phyloP scores from a whole-genome alignment of 2,888 invertebrate species.

The Endotricha flammealis region DNA sequence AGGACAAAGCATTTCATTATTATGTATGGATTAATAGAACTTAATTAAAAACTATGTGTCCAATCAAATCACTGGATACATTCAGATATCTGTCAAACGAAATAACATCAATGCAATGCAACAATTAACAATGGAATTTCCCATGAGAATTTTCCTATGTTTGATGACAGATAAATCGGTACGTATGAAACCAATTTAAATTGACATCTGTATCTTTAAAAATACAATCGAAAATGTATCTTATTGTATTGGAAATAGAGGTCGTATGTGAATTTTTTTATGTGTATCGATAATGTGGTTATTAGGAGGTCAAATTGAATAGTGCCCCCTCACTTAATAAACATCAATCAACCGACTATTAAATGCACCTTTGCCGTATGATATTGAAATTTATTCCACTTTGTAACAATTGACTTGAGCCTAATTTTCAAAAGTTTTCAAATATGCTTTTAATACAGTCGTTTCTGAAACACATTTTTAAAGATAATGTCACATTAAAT shows the following conservation, averaged over 20 bases:
- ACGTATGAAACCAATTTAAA: conserved; percentile 4
- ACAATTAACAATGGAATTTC: conserved; percentile 19
- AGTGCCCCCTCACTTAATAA: conserved; percentile 23
- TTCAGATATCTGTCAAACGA: conserved; percentile 10
- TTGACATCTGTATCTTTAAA: not conserved
- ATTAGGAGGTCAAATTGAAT: conserved; percentile 19
- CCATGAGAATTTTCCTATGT: conserved; percentile 17
- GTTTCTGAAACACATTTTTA: too few species aligned
- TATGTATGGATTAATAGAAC: too few species aligned
- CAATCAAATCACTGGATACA: conserved; percentile 2
- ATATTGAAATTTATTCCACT: conserved; percentile 17
- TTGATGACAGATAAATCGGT: conserved; percentile 7
- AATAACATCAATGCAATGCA: conserved; percentile 20
- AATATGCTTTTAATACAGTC: too few species aligned
- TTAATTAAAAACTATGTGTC: conserved; percentile 4
- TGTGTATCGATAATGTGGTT: conserved; percentile 4
- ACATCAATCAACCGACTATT: conserved; percentile 28
- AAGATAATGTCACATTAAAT: too few species aligned
- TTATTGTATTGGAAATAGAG: not conserved
- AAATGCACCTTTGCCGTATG: conserved; percentile 28
- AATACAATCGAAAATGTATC: conserved; percentile 2
- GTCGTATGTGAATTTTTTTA: not conserved
- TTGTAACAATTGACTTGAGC: conserved; percentile 7
- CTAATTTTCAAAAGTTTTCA: too few species aligned
- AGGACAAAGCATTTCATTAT: too few species aligned